Base-by-base conservation (phyloP, 2,888 invertebrate species). In the Campoplex capitator region DNA sequence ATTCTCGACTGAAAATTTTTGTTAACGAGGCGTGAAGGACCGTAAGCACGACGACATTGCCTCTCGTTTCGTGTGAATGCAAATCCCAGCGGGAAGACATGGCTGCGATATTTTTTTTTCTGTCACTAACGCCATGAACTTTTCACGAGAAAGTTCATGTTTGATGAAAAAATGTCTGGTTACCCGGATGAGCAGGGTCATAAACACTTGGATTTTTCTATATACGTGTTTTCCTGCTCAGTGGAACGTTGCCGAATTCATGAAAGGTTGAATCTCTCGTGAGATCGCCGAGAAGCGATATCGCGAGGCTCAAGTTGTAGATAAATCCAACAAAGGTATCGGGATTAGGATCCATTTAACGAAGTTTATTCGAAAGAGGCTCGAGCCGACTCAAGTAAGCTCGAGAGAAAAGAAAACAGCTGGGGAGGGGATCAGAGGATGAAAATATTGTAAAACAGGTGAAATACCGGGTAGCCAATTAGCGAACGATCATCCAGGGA, bases 21-120 rank as follows among this genome's bases (percentile, higher is more conserved):
- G 11, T 62, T 86, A 86, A 86, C 86, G 58, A 86, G 84, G 81
- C 81, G 86, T 84, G 77, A 86, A 80, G 77, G 62, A 35, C 68
- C 58, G 16, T 54, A 54, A 78, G 84, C 86, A 86, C 86, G 86
- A 68, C 62, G 70, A 75, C 68, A 56, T 70, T 79, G n/a, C 70
- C 7, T 45, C 16, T 58, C 48, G 16, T 35, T 62, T 32, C 54
- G 23, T 38, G 18, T 54, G 76, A 38, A 11, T 38, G 28, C n/a
- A 23, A 23, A 58, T 42, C 68, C 38, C 38, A 32, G n/a, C 45
- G 23, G 54, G 54, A 54, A 32, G 78, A 56, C 73, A 78, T 67
- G 2, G 73, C 35, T 35, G 32, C 18, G 32, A 51, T 48, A 38
- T 38, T 38, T 48, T 23, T 32, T 62, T 32, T 54, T 54, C 23